Evolutionary conservation across 2,888 invertebrate genomes (phyloP), one percentile per base, ranked within the genome.

Genomic region (Eupeodes luniger): DNA sequence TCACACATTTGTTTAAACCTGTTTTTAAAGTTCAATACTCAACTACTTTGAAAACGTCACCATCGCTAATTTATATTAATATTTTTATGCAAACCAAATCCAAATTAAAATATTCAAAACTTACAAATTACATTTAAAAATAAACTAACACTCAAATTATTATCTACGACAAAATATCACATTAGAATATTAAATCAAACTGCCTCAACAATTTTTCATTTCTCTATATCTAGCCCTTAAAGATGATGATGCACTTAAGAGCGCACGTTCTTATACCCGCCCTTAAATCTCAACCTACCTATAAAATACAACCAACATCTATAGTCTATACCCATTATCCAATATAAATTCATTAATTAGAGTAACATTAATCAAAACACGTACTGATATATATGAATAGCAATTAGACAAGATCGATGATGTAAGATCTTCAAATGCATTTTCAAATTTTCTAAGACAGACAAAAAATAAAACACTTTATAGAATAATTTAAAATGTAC

Each of bases 361-460:
- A 66, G 67, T 74, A 57, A 84, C 84, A 84, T 88, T 88, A 84
- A 88, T 88, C 87, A 88, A 72, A 88, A 81, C 87, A 84, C 84
- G 72, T 61, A 80, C 80, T 81, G 80, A 69, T 88, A 61, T 88
- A 61, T 84, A 84, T 81, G 87, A 77, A 88, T 83, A 40, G 87
- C 74, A 84, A 88, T 85, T 88, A 84, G 85, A 85, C 84, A 84
- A 84, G 88, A 85, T 88, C 88, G 85, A 88, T 88, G 88, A 88
- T 88, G 84, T 84, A 88, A 88, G 81, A 75, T 78, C 80, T 69
- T 74, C 62, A 72, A 84, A 78, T 74, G 81, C 77, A 80, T 75
- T 36, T 47, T 47, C 47, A 47, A 47, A 47, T 2, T 2, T 47
- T 4, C 7, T 10, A 57, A 57, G 27, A 57, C 6, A 57, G 27